Percentiles rank a stretch among this genome's conserved stretches.
phyloP scores from a whole-genome alignment of 2,888 invertebrate species.

The Calameuta filiformis region DNA sequence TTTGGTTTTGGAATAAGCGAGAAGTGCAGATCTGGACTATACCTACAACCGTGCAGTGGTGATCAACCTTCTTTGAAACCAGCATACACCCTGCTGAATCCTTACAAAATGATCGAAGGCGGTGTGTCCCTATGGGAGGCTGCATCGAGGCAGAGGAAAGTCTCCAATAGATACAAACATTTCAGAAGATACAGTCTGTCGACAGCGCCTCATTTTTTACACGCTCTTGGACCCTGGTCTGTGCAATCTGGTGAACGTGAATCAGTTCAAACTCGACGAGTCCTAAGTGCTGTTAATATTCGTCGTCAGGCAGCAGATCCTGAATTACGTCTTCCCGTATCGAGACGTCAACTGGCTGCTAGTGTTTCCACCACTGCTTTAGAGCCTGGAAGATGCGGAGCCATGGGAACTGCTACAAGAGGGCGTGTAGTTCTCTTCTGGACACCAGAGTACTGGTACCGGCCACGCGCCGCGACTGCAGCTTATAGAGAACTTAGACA shows the following conservation, averaged over 20 bases:
- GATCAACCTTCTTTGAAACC: constrained; percentile 17
- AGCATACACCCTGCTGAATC: constrained; percentile 22
- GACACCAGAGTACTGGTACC: constrained; percentile 71
- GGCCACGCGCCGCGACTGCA: constrained; percentile 65
- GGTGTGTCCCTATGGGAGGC: constrained; percentile 50
- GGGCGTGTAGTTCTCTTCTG: constrained; percentile 67
- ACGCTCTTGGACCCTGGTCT: constrained; percentile 68
- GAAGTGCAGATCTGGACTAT: constrained; percentile 66
- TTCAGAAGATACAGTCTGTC: constrained; percentile 66
- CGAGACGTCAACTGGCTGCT: constrained; percentile 65
- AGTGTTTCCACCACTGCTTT: constrained; percentile 67
- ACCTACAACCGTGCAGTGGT: constrained; percentile 47
- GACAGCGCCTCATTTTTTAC: constrained; percentile 66
- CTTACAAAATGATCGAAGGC: constrained; percentile 40
- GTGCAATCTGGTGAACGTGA: constrained; percentile 65
- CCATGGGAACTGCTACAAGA: constrained; percentile 31
- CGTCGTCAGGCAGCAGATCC: constrained; percentile 60
- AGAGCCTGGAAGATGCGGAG: constrained; percentile 30
- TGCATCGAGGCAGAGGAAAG: neutral
- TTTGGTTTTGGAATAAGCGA: constrained; percentile 67
- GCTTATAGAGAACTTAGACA: constrained; percentile 64
- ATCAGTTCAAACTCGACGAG: constrained; percentile 64
- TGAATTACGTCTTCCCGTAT: constrained; percentile 64
- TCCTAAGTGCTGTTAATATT: constrained; percentile 65
- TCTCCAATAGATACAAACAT: constrained; percentile 42